Evolutionary conservation across 1,140 invertebrate species (phyloP).

Genomic region (Dinoponera quadriceps): DNA sequence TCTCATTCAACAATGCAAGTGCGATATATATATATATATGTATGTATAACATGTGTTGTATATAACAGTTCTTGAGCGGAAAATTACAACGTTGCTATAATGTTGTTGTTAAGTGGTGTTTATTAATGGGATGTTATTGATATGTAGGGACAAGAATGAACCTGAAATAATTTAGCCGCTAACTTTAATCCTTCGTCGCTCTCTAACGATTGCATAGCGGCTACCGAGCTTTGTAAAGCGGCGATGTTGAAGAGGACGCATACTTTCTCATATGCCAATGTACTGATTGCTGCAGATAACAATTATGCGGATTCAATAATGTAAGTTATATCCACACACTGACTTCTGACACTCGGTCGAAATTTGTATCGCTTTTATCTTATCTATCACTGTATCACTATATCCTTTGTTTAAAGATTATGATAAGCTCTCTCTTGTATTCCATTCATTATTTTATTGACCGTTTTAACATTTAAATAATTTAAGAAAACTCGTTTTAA

Average conservation of each 20-base stretch:
- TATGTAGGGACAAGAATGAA: conserved; percentile 78
- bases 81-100: no score
- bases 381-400: conserved; percentile 3
- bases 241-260: conserved; percentile 99
- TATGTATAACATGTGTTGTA: no score
- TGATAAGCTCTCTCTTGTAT: neutral
- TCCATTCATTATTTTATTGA: neutral
- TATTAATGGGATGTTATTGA: neutral
- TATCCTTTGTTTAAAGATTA: conserved; percentile 8
- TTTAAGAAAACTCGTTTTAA: neutral
- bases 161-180: conserved; percentile 96
- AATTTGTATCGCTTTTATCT: conserved; percentile 4
- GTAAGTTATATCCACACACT: conserved; percentile 32
- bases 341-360: conserved; percentile 12
- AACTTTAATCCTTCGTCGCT: conserved; percentile 97
- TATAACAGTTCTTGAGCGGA: no score
- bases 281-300: conserved; percentile 90
- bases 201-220: conserved; percentile 93
- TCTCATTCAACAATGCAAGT: no score
- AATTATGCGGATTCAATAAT: conserved; percentile 41
- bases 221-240: conserved; percentile 96
- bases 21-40: no score
- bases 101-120: no score
- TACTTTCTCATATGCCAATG: conserved; percentile 96
- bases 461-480: neutral